A percentile compares a stretch with the other conserved stretches of the same genome.
Conservation (phyloP, 37 sponge, comb jelly and placozoan species). For the Haliclona indistincta region DNA sequence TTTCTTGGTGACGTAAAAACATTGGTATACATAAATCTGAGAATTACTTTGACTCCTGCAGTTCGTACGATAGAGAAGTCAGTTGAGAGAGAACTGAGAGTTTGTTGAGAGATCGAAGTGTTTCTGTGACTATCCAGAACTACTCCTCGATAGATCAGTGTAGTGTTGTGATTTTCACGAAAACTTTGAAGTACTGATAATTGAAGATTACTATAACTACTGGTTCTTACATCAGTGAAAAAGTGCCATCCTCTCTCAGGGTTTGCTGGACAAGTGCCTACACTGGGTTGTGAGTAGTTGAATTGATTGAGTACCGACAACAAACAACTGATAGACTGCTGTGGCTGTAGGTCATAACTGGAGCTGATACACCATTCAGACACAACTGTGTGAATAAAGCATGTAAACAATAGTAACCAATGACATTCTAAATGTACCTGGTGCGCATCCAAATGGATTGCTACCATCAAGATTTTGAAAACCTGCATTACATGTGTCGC, state of each 20-base stretch:
- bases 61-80: conserved; percentile 1
- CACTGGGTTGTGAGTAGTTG: too few species aligned
- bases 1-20: background rate
- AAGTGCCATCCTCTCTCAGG: conserved; percentile 11
- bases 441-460: conserved; percentile 60
- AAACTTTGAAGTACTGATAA: background rate
- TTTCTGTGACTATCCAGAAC: background rate
- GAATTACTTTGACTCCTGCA: conserved; percentile 1
- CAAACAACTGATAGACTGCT: too few species aligned
- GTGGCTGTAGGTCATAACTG: too few species aligned
- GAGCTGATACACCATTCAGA: too few species aligned
- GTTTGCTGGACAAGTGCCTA: too few species aligned
- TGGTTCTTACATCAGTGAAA: background rate
- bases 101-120: background rate
- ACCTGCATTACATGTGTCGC: conserved; percentile 60
- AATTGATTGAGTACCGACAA: too few species aligned
- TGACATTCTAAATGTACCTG: too few species aligned
- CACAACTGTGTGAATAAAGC: too few species aligned
- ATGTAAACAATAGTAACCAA: too few species aligned
- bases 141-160: background rate
- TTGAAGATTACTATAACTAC: conserved; percentile 4
- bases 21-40: conserved; percentile 8
- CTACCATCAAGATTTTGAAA: conserved; percentile 40
- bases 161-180: background rate
- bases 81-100: background rate